Evolutionary conservation across 2,888 invertebrate species (phyloP).

Genomic region (Chymomyza procnemis): DNA sequence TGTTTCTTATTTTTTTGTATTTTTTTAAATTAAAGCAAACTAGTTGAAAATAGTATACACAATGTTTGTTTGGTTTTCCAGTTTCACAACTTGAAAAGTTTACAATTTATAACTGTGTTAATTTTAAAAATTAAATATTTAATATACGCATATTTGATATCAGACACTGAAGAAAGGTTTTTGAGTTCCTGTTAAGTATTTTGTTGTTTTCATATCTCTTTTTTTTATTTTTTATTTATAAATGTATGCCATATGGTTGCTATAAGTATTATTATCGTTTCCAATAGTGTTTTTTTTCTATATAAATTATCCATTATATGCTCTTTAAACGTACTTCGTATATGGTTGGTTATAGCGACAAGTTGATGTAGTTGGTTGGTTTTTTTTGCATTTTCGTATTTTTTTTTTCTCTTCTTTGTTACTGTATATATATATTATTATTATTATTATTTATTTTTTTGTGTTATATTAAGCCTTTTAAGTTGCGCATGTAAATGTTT

Average conservation of each 20-base stretch:
- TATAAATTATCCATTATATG: conserved; percentile 35
- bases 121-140: conserved; percentile 1
- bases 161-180: conserved; percentile 5
- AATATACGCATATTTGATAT: conserved; percentile 1
- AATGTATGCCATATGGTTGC: conserved; percentile 42
- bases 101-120: not conserved
- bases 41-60: conserved; percentile 69
- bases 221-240: conserved; percentile 18
- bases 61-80: not conserved
- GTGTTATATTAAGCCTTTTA: conserved; percentile 40
- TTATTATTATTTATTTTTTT: conserved; percentile 22
- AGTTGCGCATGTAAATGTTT: conserved; percentile 47
- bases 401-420: no score
- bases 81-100: not conserved
- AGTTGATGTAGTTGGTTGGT: conserved; percentile 26
- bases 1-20: not conserved
- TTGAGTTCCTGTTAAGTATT: not conserved
- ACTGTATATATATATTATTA: conserved; percentile 37
- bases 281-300: conserved; percentile 50
- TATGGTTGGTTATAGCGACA: conserved; percentile 34
- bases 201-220: conserved; percentile 13
- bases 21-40: conserved; percentile 66
- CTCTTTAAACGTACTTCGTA: conserved; percentile 30
- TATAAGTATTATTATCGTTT: conserved; percentile 67
- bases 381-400: no score